These are phyloP conservation scores for Gallinago undulata DNA, from an alignment of 2,113 vertebrate genomes.

Conservation along the genomic window DNA sequence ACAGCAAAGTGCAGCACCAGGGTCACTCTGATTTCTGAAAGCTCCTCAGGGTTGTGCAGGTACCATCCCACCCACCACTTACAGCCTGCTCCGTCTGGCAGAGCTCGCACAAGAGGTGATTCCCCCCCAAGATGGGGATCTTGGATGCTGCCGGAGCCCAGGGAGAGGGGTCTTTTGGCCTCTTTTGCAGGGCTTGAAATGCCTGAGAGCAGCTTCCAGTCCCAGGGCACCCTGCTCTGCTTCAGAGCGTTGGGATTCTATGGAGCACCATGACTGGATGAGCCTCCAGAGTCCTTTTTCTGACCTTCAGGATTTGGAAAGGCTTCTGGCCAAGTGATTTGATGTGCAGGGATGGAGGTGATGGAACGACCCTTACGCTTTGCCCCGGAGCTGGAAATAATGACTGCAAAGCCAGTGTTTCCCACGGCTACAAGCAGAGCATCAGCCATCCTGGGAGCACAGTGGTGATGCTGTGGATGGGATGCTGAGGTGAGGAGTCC, in stretches of 20 bases:
- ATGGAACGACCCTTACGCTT: accelerated
- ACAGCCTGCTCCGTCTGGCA: background rate
- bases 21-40: background rate
- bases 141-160: background rate
- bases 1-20: background rate
- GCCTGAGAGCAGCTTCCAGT: background rate
- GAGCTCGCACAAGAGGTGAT: background rate
- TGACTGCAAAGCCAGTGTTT: background rate
- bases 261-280: background rate
- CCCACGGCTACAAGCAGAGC: background rate
- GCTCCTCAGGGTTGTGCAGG: background rate
- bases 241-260: background rate
- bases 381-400: background rate
- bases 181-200: background rate
- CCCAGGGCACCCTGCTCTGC: background rate
- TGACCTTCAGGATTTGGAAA: background rate
- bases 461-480: background rate
- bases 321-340: background rate
- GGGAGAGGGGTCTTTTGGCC: background rate
- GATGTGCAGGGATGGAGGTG: background rate
- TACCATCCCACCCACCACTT: background rate
- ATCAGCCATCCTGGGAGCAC: background rate
- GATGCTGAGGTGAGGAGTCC: background rate
- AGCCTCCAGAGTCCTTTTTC: background rate
- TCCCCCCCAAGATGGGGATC: no score